phyloP scores from a whole-genome alignment of 35 echinoderm and acorn worm species.

The Apostichopus parvimensis region DNA sequence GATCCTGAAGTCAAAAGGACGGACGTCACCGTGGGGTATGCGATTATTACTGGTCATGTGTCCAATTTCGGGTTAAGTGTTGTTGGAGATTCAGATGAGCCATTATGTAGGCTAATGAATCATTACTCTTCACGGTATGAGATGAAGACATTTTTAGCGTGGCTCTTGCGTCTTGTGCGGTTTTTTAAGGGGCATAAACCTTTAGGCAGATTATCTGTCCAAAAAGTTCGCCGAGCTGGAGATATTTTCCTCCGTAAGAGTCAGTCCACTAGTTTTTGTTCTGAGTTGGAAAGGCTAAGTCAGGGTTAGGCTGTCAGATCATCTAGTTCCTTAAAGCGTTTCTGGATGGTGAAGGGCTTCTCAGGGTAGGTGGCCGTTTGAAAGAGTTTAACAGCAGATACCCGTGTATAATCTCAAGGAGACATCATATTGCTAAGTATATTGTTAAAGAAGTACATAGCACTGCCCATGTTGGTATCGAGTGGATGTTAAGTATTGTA shows the following conservation, averaged over 20 bases:
- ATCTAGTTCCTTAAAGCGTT: not conserved
- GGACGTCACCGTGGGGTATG: too few relatives aligned
- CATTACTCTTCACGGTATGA: slow-evolving; percentile 32
- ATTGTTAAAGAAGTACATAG: slow-evolving; percentile 41
- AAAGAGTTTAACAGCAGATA: not conserved
- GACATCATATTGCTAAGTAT: not conserved
- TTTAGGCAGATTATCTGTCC: not conserved
- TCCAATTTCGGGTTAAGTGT: too few relatives aligned
- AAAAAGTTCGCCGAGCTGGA: slow-evolving; percentile 7
- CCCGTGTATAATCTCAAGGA: not conserved
- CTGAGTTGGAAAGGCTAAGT: slow-evolving; percentile 3
- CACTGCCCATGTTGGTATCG: slow-evolving; percentile 7
- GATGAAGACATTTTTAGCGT: slow-evolving; percentile 30
- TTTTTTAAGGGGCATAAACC: not conserved
- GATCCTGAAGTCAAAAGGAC: too few relatives aligned
- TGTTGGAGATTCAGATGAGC: not conserved
- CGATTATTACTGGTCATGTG: too few relatives aligned
- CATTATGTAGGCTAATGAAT: not conserved
- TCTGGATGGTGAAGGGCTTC: not conserved
- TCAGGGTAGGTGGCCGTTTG: slow-evolving; percentile 8
- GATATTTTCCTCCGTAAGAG: not conserved
- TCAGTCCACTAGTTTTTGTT: not conserved
- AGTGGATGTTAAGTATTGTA: not conserved
- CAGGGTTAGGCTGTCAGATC: not conserved
- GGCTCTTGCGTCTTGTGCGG: not conserved